phyloP scores from a whole-genome alignment of 2,888 invertebrate genomes.

The Callinectes sapidus region DNA sequence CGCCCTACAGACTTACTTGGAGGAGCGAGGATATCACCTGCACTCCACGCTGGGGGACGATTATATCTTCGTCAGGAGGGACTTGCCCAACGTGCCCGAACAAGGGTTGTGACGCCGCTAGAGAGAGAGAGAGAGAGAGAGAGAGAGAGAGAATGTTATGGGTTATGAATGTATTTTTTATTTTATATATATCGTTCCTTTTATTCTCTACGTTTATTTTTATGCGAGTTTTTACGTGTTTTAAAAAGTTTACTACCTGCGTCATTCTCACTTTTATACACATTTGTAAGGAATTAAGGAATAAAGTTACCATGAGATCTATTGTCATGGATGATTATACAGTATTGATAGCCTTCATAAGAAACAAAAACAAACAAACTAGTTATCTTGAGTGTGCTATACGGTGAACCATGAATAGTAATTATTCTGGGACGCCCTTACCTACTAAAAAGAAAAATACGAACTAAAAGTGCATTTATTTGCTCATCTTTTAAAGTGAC shows the following conservation, averaged over 20 bases:
- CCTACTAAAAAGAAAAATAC: too few relatives aligned
- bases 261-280: slow-evolving; percentile 12
- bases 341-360: not conserved
- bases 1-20: slow-evolving; percentile 58
- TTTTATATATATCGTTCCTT: not conserved
- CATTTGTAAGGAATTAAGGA: not conserved
- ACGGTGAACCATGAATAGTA: too few relatives aligned
- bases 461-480: too few relatives aligned
- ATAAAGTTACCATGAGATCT: not conserved
- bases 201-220: not conserved
- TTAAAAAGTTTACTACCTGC: not conserved
- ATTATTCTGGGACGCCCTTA: too few relatives aligned
- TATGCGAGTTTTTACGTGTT: not conserved
- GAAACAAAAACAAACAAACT: not conserved
- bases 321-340: not conserved
- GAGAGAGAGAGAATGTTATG: slow-evolving; percentile 33
- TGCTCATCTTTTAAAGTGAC: too few relatives aligned
- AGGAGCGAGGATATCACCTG: slow-evolving; percentile 58
- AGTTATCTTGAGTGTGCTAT: too few relatives aligned
- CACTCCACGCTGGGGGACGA: slow-evolving; percentile 56
- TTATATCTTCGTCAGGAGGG: slow-evolving; percentile 58
- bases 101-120: not conserved
- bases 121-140: slow-evolving; percentile 35
- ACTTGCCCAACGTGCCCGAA: slow-evolving; percentile 1
- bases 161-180: not conserved